Evolutionary conservation across 2,797 vertebrate genomes (phyloP), one percentile per base, ranked within the genome.

Genomic region (Falco biarmicus): DNA sequence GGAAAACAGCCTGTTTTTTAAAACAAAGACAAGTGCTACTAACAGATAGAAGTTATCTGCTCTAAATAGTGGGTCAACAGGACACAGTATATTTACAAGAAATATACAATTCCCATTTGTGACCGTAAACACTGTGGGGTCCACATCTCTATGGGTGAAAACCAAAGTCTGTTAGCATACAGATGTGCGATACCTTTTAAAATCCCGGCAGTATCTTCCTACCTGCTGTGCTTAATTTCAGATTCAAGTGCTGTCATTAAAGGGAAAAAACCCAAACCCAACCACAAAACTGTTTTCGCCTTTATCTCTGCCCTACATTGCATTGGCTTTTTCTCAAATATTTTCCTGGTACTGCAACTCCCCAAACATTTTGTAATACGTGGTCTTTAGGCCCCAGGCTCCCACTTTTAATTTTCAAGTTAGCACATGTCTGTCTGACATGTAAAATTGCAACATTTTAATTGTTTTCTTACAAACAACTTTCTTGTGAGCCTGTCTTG

Each of bases 191-290:
- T 95, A 95, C 95, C 85, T 97, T 96, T 96, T 90, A 89, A 95
- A 95, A 96, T 88, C 91, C 86, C 92, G 87, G 85, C 96, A 97
- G 90, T 93, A 95, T 95, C 96, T 95, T 71, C 77, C 71, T 95
- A 93, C 94, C 96, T 97, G 95, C 96, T 96, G 91, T 93, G 89
- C 87, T 95, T 97, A 96, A 97, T 97, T 98, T 97, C 95, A 97
- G 90, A 97, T 97, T 93, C 90, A 95, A 96, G 91, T 97, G 69
- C 57, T 95, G 89, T 93, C 92, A 96, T 96, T 98, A 96, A 97
- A 94, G 84, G 59, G 54, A 94, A 82, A 87, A 95, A 92, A 21
- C 0, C 20, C 19, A 37, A 37, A 37, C 37, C 37, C 37, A 37
- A 37, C 37, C 24, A 85, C 82, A 95, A 95, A 87, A 60, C 75